Evolutionary conservation across 2,113 vertebrate species (phyloP).

Genomic region (Tringa solitaria): DNA sequence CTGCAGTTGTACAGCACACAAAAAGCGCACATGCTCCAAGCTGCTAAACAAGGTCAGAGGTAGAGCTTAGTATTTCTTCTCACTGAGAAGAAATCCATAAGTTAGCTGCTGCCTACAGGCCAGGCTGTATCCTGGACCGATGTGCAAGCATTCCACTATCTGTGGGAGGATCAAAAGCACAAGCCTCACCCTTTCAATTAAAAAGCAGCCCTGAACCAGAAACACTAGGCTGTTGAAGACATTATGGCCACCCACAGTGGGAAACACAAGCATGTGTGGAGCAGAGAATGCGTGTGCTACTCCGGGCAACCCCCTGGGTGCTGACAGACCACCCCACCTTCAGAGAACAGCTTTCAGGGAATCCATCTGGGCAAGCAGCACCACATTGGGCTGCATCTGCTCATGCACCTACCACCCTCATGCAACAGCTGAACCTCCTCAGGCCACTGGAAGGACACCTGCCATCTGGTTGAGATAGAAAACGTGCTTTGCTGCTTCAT

Average conservation of each 20-base stretch:
- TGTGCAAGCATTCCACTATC: not conserved
- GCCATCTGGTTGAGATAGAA: not conserved
- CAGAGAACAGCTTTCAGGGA: not conserved
- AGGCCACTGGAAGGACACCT: not conserved
- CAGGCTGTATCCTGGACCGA: not conserved
- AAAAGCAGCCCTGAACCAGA: not conserved
- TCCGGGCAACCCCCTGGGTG: not conserved
- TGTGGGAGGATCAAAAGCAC: slow-evolving; percentile 4
- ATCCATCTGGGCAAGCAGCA: not conserved
- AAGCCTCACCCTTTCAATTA: not conserved
- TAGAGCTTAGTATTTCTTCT: not conserved
- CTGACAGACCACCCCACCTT: not conserved
- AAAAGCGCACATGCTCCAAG: not conserved
- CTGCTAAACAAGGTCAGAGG: not conserved
- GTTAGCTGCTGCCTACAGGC: not conserved
- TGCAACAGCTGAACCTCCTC: not conserved
- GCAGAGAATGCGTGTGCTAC: not conserved
- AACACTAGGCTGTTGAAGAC: not conserved
- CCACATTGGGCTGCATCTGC: not conserved
- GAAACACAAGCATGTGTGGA: not conserved
- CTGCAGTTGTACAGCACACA: not conserved
- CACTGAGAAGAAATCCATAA: not conserved
- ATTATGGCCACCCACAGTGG: not conserved
- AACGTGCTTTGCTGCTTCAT: not conserved
- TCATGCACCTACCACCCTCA: not conserved